Conservation (phyloP, 2,797 vertebrate species). For the Selene dorsalis region DNA sequence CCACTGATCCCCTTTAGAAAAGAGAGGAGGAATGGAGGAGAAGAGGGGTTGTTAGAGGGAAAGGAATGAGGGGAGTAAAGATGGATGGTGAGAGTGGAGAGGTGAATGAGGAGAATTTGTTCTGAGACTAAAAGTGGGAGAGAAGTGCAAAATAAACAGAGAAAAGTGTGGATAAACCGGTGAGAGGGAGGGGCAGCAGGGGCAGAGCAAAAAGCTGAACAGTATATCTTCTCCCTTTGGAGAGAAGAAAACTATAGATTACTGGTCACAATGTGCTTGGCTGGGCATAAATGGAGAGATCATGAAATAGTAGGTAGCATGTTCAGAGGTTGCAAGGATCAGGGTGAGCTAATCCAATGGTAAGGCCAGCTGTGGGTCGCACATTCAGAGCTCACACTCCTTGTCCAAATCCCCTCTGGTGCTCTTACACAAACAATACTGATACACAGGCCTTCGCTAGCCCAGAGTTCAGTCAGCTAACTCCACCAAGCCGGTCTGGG, state of each 20-base stretch:
- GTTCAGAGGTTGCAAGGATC: slow-evolving; percentile 77
- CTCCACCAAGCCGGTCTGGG: slow-evolving; percentile 50
- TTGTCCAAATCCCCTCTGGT: slow-evolving; percentile 71
- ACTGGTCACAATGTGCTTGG: slow-evolving; percentile 79
- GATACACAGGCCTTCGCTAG: slow-evolving; percentile 51
- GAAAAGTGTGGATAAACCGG: slow-evolving; percentile 66
- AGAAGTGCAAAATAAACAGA: slow-evolving; percentile 67
- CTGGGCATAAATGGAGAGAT: slow-evolving; percentile 79
- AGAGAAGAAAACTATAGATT: slow-evolving; percentile 80
- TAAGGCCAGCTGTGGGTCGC: slow-evolving; percentile 74
- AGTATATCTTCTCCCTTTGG: slow-evolving; percentile 69
- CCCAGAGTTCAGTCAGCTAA: slow-evolving; percentile 62
- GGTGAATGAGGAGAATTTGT: slow-evolving; percentile 67
- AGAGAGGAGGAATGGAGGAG: slow-evolving; percentile 56
- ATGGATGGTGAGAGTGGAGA: slow-evolving; percentile 60
- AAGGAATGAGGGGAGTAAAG: slow-evolving; percentile 53
- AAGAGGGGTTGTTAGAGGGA: slow-evolving; percentile 55
- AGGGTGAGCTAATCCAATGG: slow-evolving; percentile 79
- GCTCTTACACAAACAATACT: slow-evolving; percentile 73
- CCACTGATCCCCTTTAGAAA: slow-evolving; percentile 77
- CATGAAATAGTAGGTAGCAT: slow-evolving; percentile 74
- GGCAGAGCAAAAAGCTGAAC: slow-evolving; percentile 60
- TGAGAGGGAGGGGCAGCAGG: slow-evolving; percentile 43
- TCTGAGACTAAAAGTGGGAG: slow-evolving; percentile 48
- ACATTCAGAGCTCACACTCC: slow-evolving; percentile 70